Evolutionary conservation across 2,888 invertebrate species (phyloP), one percentile per base, ranked within the genome.

Genomic region (Netelia virgata): DNA sequence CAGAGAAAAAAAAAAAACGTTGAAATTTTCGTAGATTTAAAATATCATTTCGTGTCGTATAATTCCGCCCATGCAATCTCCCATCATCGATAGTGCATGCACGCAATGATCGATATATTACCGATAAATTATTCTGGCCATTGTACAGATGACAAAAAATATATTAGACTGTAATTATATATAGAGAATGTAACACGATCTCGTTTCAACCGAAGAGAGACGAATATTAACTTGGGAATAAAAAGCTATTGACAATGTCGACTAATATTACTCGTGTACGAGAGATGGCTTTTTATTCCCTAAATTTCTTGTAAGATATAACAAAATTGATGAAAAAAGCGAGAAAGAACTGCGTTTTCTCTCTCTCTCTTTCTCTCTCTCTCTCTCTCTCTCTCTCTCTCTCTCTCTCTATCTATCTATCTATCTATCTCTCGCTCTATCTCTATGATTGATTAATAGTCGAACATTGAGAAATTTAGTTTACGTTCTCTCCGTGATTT

Each of bases 121-220:
- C 69, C 55, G 20, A 74, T 74, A 16, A 74, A 74, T 75, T 84
- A 78, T 82, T 84, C 84, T 84, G 84, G 84, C 78, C 82, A 70
- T 61, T 84, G 84, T 84, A 84, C 84, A 84, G 84, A 74, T 77
- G 53, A 64, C n/a, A 57, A 82, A 84, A 84, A 84, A 78, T 70
- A 28, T 69, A n/a, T 75, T 55, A 84, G 74, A 74, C 61, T 53
- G 68, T 66, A 73, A 61, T 70, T 70, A 6, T 10, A 28, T 3
- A 41, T 84, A 73, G 73, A 11, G 18, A 68, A 16, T 5, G 50
- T 63, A 61, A 28, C 36, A 68, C 18, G n/a, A 59, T 66, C 74
- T 82, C 82, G 78, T 84, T 28, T 70, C 57, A 66, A 82, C 78
- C 28, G 28, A 28, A 28, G 5, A 28, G 82, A 75, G 82, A 68